Evolutionary conservation across 2,797 vertebrate species (phyloP).

Genomic region (Pangasius larnaudii): DNA sequence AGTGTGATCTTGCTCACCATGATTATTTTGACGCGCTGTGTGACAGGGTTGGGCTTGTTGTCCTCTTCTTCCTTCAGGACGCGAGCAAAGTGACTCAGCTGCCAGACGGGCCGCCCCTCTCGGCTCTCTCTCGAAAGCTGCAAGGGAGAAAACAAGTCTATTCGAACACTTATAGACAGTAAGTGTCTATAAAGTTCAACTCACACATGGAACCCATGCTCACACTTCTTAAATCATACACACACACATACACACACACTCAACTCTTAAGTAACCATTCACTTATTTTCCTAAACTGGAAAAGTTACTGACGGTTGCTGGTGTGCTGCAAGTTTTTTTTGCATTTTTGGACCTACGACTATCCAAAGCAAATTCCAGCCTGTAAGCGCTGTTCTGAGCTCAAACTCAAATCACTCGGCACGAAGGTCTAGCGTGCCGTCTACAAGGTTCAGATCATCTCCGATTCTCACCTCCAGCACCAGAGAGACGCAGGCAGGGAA

Average conservation of each 20-base stretch:
- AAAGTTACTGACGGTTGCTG: neutral
- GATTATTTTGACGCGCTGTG: conserved; percentile 96
- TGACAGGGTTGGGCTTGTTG: conserved; percentile 97
- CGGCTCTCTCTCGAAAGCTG: conserved; percentile 93
- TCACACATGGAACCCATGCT: neutral
- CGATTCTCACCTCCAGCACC: conserved; percentile 90
- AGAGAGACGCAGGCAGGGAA: conserved; percentile 96
- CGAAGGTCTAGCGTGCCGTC: neutral
- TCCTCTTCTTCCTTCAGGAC: conserved; percentile 95
- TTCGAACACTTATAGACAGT: neutral
- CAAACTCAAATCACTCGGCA: too few species aligned
- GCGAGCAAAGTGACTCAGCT: conserved; percentile 92
- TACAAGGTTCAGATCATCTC: neutral
- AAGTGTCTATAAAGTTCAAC: neutral
- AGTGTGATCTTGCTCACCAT: conserved; percentile 79
- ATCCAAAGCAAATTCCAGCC: neutral
- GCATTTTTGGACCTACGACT: neutral
- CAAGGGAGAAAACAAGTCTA: neutral
- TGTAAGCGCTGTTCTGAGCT: too few species aligned
- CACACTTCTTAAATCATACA: neutral
- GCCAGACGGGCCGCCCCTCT: conserved; percentile 95
- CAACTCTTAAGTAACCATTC: neutral
- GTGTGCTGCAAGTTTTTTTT: neutral
- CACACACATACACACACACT: neutral
- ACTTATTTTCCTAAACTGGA: neutral